phyloP scores from a whole-genome alignment of 2,113 vertebrate species.

The Shinisaurus crocodilurus region DNA sequence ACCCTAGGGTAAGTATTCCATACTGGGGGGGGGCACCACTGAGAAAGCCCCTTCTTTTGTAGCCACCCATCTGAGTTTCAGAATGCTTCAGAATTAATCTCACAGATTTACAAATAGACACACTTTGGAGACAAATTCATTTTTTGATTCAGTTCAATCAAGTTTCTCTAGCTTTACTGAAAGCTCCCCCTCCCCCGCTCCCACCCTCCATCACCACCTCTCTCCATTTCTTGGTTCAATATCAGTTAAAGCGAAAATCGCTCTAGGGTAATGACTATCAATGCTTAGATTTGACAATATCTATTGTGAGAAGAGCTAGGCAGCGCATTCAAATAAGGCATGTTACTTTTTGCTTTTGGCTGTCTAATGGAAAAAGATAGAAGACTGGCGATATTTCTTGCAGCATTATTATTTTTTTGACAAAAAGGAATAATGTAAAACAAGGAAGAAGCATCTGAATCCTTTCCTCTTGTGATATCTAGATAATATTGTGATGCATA shows the following conservation, averaged over 20 bases:
- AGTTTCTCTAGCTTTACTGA: not conserved
- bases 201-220: no score
- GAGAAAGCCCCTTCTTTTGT: not conserved
- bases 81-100: not conserved
- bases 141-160: not conserved
- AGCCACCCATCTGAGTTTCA: not conserved
- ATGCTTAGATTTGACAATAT: not conserved
- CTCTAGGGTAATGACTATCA: not conserved
- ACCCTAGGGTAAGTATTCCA: not conserved
- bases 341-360: not conserved
- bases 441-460: not conserved
- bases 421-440: not conserved
- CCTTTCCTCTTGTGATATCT: not conserved
- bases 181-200: not conserved
- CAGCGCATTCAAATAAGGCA: not conserved
- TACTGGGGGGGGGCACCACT: not conserved
- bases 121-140: not conserved
- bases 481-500: not conserved
- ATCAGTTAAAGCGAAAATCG: conserved; percentile 12
- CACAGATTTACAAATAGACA: fast-evolving
- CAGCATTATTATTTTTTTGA: not conserved
- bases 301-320: not conserved
- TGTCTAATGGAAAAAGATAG: not conserved
- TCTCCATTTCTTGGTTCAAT: not conserved
- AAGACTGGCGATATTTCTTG: not conserved